These are phyloP conservation scores for Pterocles orientalis DNA, from an alignment of 2,113 vertebrate genomes.

Conservation along the genomic window DNA sequence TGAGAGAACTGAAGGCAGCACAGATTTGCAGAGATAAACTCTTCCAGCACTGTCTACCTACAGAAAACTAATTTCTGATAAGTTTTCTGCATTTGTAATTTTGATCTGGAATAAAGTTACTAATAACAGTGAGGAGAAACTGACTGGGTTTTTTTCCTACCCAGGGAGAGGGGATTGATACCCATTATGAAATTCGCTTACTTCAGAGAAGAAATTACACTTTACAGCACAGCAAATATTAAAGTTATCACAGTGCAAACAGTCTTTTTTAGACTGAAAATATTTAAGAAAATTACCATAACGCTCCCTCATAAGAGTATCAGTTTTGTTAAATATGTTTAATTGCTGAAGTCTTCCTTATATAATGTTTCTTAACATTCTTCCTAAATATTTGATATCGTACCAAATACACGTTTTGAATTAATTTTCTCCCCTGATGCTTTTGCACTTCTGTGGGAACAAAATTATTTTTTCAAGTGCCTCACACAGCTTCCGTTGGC, in stretches of 20 bases:
- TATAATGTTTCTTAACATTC: neutral
- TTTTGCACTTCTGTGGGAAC: constrained; percentile 49
- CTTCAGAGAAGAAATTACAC: neutral
- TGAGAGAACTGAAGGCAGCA: neutral
- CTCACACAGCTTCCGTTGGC: constrained; percentile 55
- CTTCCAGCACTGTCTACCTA: neutral
- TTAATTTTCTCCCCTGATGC: constrained; percentile 10
- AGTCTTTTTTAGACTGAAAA: neutral
- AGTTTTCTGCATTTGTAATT: neutral
- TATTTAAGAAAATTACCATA: neutral
- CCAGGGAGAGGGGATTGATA: neutral
- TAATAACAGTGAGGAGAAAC: neutral
- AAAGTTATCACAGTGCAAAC: neutral
- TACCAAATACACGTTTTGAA: constrained; percentile 3
- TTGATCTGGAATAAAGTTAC: neutral
- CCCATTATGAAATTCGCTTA: neutral
- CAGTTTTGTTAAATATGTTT: neutral
- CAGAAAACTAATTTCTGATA: neutral
- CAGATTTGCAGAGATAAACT: neutral
- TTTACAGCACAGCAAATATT: neutral
- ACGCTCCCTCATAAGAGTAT: neutral
- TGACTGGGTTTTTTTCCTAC: neutral
- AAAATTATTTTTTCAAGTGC: constrained; percentile 50
- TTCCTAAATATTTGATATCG: neutral
- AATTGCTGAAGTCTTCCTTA: neutral